Evolutionary conservation across 2,888 invertebrate species (phyloP).

Genomic region (Blastobasis lacticolella): DNA sequence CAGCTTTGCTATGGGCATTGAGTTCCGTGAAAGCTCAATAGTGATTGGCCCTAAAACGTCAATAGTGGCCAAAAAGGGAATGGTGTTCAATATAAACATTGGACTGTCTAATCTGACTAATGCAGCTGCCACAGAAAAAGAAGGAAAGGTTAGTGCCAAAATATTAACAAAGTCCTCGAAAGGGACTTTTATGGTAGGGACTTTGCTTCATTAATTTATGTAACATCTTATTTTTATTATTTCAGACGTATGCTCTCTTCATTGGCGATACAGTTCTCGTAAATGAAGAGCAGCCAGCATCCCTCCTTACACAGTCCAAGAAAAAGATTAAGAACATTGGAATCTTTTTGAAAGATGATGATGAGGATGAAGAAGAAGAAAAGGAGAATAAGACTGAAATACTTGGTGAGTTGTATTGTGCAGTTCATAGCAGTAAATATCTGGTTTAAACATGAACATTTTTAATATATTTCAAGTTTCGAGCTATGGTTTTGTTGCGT

Average conservation of each 20-base stretch:
- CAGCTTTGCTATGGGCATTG: conserved; percentile 97
- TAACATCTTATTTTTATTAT: conserved; percentile 4
- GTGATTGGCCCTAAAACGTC: conserved; percentile 93
- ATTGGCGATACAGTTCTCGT: conserved; percentile 98
- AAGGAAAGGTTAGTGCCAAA: conserved; percentile 78
- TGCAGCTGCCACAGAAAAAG: conserved; percentile 86
- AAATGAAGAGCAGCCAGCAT: conserved; percentile 90
- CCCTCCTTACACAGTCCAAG: conserved; percentile 91
- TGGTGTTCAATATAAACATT: conserved; percentile 97
- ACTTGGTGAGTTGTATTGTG: conserved; percentile 61
- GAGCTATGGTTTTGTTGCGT: no score
- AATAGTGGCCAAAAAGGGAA: conserved; percentile 87
- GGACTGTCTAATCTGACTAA: conserved; percentile 92
- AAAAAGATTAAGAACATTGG: conserved; percentile 97
- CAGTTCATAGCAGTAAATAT: neutral
- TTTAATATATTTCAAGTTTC: no score
- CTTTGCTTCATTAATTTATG: neutral
- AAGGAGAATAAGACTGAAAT: conserved; percentile 84
- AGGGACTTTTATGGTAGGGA: no score
- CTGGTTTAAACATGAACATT: no score
- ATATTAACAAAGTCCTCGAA: neutral
- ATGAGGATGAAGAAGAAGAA: conserved; percentile 88
- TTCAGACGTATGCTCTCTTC: conserved; percentile 87
- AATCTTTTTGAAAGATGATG: conserved; percentile 93
- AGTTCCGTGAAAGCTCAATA: conserved; percentile 96